A percentile compares a stretch with the other conserved stretches of the same genome.
phyloP scores from a whole-genome alignment of 2,888 invertebrate genomes.

The Sphaerophoria taeniata region DNA sequence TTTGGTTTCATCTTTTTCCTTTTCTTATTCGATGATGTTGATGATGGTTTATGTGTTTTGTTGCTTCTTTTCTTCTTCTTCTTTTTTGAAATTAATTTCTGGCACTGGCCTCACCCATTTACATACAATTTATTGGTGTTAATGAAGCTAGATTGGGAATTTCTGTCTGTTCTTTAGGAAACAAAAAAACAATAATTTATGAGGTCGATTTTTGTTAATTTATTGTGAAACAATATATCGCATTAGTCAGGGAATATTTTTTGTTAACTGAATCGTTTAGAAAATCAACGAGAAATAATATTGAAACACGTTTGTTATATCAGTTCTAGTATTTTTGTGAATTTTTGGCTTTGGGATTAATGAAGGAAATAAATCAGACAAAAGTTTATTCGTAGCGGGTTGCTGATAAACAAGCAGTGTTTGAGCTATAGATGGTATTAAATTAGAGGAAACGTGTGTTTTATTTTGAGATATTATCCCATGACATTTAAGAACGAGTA shows the following conservation, averaged over 20 bases:
- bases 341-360: constrained; percentile 23
- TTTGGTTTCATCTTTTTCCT: not conserved
- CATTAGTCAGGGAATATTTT: constrained; percentile 36
- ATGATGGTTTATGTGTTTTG: constrained; percentile 24
- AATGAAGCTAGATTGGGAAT: constrained; percentile 50
- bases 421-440: not conserved
- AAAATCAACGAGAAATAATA: constrained; percentile 9
- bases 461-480: constrained; percentile 14
- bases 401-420: constrained; percentile 13
- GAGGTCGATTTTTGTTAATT: constrained; percentile 62
- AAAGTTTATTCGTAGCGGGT: constrained; percentile 12
- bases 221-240: constrained; percentile 53
- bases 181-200: constrained; percentile 42
- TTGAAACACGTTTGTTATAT: constrained; percentile 38
- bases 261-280: constrained; percentile 30
- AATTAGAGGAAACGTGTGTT: constrained; percentile 11
- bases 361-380: constrained; percentile 36
- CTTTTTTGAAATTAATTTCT: constrained; percentile 24
- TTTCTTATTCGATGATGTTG: not conserved
- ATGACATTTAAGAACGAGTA: not conserved
- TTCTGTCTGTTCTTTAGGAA: constrained; percentile 2
- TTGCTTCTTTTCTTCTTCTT: not conserved
- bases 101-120: constrained; percentile 45
- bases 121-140: constrained; percentile 55
- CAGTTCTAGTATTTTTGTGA: constrained; percentile 17